These are phyloP conservation scores for Petrophora chlorosata DNA, from an alignment of 2,888 invertebrate genomes.

Conservation along the genomic window DNA sequence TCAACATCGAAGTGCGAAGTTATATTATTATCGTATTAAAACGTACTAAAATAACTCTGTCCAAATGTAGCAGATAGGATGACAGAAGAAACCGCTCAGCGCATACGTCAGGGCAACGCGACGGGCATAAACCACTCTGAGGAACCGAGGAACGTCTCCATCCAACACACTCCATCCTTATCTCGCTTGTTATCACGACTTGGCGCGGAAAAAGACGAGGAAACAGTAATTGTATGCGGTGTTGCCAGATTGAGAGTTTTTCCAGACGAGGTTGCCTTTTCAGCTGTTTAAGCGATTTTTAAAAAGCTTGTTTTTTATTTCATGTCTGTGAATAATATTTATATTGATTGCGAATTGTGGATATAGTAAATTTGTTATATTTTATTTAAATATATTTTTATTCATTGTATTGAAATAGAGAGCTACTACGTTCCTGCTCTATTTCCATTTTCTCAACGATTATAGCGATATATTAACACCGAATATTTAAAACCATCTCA, in stretches of 20 bases:
- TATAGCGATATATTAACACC: too few species aligned
- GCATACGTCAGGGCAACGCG: constrained; percentile 41
- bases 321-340: too few species aligned
- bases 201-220: constrained; percentile 45
- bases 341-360: too few species aligned
- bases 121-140: constrained; percentile 49
- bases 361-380: too few species aligned
- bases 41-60: constrained; percentile 23
- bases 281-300: neutral
- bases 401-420: too few species aligned
- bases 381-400: too few species aligned
- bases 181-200: constrained; percentile 43
- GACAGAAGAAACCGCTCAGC: constrained; percentile 31
- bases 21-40: constrained; percentile 1
- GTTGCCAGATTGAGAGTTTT: constrained; percentile 26
- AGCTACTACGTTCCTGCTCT: too few species aligned
- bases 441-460: too few species aligned
- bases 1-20: neutral
- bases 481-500: too few species aligned
- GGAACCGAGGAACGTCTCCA: constrained; percentile 54
- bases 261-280: constrained; percentile 31
- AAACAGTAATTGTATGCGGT: constrained; percentile 50
- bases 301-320: too few species aligned
- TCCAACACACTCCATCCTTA: constrained; percentile 47
- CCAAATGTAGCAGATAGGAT: constrained; percentile 26